phyloP scores from a whole-genome alignment of 1,140 invertebrate genomes.

The Drosophila ohnishii region DNA sequence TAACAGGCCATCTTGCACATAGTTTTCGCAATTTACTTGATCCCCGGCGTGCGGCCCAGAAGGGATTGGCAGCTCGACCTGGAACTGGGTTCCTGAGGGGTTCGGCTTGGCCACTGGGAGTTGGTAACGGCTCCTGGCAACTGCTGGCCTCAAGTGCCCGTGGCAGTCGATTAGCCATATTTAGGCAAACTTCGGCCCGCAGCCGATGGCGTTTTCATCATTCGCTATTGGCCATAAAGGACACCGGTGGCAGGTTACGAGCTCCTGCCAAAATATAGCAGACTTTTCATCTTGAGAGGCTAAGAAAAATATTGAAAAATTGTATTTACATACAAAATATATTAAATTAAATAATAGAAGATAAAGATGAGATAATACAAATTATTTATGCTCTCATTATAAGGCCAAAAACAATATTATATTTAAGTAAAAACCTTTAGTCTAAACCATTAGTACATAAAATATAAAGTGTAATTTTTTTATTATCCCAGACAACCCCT shows the following conservation, averaged over 20 bases:
- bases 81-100: neutral
- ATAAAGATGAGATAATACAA: no score
- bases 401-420: neutral
- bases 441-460: no score
- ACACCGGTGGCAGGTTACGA: slow-evolving; percentile 57
- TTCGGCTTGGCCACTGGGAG: slow-evolving; percentile 11
- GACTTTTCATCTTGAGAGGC: slow-evolving; percentile 7
- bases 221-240: slow-evolving; percentile 62
- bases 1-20: slow-evolving; percentile 83
- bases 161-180: slow-evolving; percentile 75
- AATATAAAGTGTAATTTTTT: neutral
- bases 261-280: slow-evolving; percentile 24
- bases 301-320: neutral
- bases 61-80: slow-evolving; percentile 6
- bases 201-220: slow-evolving; percentile 66
- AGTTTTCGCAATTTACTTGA: slow-evolving; percentile 83
- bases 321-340: neutral
- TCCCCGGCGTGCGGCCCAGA: slow-evolving; percentile 56
- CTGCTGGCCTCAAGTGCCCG: slow-evolving; percentile 71
- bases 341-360: neutral
- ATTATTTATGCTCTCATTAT: neutral
- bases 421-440: neutral
- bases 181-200: slow-evolving; percentile 54
- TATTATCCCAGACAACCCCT: neutral
- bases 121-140: slow-evolving; percentile 40